Evolutionary conservation across 1,140 invertebrate species (phyloP), one percentile per base, ranked within the genome.

Genomic region (Danaus melanippus): DNA sequence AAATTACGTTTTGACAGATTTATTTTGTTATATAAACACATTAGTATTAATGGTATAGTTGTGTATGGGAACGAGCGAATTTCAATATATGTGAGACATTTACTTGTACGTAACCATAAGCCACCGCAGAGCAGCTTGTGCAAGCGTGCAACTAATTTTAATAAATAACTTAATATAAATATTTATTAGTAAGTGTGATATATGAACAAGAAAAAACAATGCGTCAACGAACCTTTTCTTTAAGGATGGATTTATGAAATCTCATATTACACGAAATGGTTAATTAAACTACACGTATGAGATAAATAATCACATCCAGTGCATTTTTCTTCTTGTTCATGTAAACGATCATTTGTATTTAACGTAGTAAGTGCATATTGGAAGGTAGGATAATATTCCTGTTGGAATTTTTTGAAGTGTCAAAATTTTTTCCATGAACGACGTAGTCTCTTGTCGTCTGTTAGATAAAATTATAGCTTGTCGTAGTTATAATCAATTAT

Each of bases 401-500:
- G 64, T 75, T 75, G 71, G 72, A 77, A 62, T 67, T 75, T 72
- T 71, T 74, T 69, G 66, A 83, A 77, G 79, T 84, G 79, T 84
- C 80, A 86, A 86, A 86, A 77, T 74, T 80, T 79, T 77, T 81
- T 76, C 74, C 71, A 64, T 69, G 71, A 71, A 65, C 66, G 65
- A 72, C 56, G 56, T 80, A 80, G 71, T 61, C 74, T 71, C 57
- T 60, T 63, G 69, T 75, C 68, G 67, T 70, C 71, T 67, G 63
- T 78, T 83, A 81, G 76, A 64, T 84, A 79, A 82, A 81, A 74
- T 79, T 79, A 83, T 83, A 86, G 83, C 80, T 84, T 86, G 78
- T 73, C 64, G 73, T 85, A 85, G 82, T 84, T 84, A 81, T 84
- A 85, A 85, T 84, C 80, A 79, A 84, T 69, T 76, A 77, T 81